Conservation (phyloP, 2,113 vertebrate genomes). For the Hypocryptadius cinnamomeus region DNA sequence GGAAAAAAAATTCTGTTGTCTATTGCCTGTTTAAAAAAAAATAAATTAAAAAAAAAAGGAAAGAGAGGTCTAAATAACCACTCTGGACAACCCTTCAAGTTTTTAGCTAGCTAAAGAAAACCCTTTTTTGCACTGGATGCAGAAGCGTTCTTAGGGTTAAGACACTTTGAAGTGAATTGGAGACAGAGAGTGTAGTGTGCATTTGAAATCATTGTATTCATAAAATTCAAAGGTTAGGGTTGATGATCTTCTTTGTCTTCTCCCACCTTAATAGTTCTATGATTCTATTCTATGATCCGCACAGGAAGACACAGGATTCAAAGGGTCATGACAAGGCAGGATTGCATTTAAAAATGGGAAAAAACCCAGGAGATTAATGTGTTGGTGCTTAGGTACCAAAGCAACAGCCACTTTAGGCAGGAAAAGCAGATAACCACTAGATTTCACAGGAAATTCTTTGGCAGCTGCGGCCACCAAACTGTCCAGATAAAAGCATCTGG, state of each 20-base stretch:
- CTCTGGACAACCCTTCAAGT: neutral
- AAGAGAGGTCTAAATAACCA: neutral
- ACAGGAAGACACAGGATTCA: neutral
- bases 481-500: conserved; percentile 30
- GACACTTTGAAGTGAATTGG: neutral
- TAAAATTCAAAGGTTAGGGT: neutral
- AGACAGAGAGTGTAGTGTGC: neutral
- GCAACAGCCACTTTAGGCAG: neutral
- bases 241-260: neutral
- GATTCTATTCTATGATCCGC: neutral
- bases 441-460: conserved; percentile 32
- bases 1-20: accelerated
- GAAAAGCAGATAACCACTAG: neutral
- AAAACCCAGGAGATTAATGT: neutral
- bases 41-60: no score
- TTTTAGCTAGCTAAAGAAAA: neutral
- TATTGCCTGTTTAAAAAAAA: neutral
- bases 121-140: neutral
- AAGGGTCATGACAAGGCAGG: neutral
- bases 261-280: neutral
- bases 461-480: conserved; percentile 39
- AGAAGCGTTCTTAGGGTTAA: neutral
- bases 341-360: neutral
- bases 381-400: neutral
- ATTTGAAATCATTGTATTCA: neutral